phyloP scores from a whole-genome alignment of 2,113 vertebrate genomes.

The Nannobrachium achirus region DNA sequence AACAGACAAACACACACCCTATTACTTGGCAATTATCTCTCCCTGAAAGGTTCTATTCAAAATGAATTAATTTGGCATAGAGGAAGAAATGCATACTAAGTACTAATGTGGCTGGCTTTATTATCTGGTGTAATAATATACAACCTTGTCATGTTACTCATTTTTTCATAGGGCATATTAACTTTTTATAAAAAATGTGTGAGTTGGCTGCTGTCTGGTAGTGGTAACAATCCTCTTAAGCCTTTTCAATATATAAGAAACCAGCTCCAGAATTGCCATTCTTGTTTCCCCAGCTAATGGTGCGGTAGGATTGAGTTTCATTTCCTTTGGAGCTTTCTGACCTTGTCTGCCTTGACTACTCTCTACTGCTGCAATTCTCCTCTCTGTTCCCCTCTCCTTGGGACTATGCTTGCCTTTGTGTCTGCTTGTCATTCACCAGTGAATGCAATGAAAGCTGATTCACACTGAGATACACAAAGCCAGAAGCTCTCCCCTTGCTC shows the following conservation, averaged over 20 bases:
- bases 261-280: conserved; percentile 58
- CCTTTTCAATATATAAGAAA: conserved; percentile 15
- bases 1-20: not conserved
- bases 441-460: conserved; percentile 77
- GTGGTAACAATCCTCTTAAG: conserved; percentile 5
- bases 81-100: not conserved
- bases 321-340: conserved; percentile 71
- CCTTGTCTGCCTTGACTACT: conserved; percentile 65
- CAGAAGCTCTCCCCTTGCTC: conserved; percentile 63
- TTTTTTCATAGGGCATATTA: not conserved
- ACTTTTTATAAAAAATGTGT: conserved; percentile 1
- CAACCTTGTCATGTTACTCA: conserved; percentile 1
- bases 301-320: conserved; percentile 71
- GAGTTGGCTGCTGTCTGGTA: conserved; percentile 18
- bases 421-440: conserved; percentile 85
- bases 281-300: conserved; percentile 65
- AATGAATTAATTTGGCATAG: not conserved
- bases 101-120: not conserved
- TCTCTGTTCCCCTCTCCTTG: conserved; percentile 62
- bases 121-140: not conserved
- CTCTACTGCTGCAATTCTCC: conserved; percentile 58
- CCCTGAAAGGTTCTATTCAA: conserved; percentile 8
- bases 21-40: conserved; percentile 27
- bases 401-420: conserved; percentile 84
- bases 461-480: conserved; percentile 79